These are phyloP conservation scores for Eudemis profundana DNA, from an alignment of 2,888 invertebrate genomes.

Conservation along the genomic window DNA sequence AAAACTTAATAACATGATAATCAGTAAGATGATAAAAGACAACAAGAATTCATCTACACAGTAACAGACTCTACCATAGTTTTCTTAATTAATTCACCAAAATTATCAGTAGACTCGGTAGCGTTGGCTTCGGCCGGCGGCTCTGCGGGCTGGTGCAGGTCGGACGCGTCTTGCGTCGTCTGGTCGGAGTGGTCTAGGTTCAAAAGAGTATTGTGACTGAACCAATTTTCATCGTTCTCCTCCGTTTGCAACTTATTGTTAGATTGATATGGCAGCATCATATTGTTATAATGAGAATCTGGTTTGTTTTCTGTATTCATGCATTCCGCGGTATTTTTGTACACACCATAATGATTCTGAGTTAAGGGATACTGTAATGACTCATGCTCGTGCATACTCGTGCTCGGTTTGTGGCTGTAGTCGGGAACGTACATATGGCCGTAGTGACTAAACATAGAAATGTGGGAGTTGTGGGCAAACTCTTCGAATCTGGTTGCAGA, in stretches of 20 bases:
- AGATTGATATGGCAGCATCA: conserved; percentile 86
- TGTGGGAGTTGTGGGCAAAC: conserved; percentile 82
- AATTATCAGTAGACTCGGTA: conserved; percentile 87
- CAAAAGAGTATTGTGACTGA: conserved; percentile 75
- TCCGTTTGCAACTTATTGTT: conserved; percentile 88
- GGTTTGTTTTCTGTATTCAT: conserved; percentile 78
- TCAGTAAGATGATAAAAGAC: conserved; percentile 71
- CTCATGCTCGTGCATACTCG: conserved; percentile 66
- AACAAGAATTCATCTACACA: conserved; percentile 87
- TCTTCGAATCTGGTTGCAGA: conserved; percentile 82
- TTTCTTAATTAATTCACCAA: conserved; percentile 96
- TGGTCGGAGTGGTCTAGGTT: conserved; percentile 74
- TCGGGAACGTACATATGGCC: conserved; percentile 79
- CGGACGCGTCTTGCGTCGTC: conserved; percentile 68
- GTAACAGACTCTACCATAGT: conserved; percentile 96
- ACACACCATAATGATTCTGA: conserved; percentile 75
- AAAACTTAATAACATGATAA: conserved; percentile 78
- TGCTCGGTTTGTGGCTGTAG: conserved; percentile 72
- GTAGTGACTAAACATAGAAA: conserved; percentile 82
- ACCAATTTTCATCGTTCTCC: conserved; percentile 83
- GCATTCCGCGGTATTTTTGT: conserved; percentile 72
- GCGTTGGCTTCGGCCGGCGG: conserved; percentile 57
- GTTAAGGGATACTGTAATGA: conserved; percentile 68
- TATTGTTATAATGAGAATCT: conserved; percentile 87
- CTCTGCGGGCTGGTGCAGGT: conserved; percentile 58